Evolutionary conservation across 2,797 vertebrate genomes (phyloP).

Genomic region (Spea hammondii): DNA sequence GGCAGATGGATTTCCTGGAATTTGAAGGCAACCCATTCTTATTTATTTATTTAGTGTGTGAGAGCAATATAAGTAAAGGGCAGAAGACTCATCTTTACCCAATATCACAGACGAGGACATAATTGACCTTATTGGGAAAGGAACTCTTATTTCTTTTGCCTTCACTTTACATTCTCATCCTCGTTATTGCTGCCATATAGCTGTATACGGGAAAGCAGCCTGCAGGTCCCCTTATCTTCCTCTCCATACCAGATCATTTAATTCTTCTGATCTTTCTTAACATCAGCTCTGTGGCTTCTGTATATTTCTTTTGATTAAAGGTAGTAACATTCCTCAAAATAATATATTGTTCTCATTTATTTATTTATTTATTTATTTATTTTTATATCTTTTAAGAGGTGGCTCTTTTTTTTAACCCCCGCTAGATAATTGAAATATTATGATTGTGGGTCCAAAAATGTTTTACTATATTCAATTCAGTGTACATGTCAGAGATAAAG

Average conservation of each 20-base stretch:
- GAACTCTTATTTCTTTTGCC: slow-evolving; percentile 36
- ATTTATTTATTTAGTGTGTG: no score
- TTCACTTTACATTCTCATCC: slow-evolving; percentile 44
- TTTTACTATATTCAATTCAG: no score
- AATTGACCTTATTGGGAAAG: slow-evolving; percentile 47
- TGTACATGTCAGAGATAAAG: no score
- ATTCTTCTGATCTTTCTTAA: slow-evolving; percentile 15
- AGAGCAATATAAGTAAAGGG: background rate
- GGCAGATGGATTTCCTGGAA: no score
- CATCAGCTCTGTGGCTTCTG: background rate
- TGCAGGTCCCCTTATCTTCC: slow-evolving; percentile 34
- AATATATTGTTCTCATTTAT: slow-evolving; percentile 10
- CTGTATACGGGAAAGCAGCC: slow-evolving; percentile 28
- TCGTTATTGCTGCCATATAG: slow-evolving; percentile 37
- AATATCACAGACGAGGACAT: slow-evolving; percentile 43
- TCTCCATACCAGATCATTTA: slow-evolving; percentile 32
- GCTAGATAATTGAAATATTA: no score
- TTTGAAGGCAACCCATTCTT: no score
- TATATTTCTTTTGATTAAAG: background rate
- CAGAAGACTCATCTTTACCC: slow-evolving; percentile 34
- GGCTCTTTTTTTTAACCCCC: no score
- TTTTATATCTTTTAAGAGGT: no score
- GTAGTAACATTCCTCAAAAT: slow-evolving; percentile 3
- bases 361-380: background rate
- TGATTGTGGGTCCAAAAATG: no score